Base-by-base conservation (phyloP, 2,113 vertebrate genomes). In the Sinosuthora webbiana region DNA sequence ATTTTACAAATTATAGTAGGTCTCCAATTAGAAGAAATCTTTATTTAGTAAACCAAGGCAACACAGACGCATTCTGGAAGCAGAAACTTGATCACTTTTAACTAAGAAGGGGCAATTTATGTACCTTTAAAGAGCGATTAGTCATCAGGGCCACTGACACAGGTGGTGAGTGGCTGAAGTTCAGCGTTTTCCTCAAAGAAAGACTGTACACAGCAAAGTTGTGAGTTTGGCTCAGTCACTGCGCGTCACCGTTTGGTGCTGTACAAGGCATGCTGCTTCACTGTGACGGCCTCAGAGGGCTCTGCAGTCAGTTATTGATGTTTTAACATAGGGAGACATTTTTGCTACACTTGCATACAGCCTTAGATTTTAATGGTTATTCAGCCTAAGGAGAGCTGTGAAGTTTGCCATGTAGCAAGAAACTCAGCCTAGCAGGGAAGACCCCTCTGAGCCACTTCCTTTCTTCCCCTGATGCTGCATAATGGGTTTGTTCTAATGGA, bases 191-290 rank as follows among this genome's bases (percentile, higher is more conserved):
- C 20, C 24, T 60, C 13, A 4, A 64, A 37, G 49, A 31, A 3
- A 12, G n/a, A 50, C 33, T 19, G 10, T n/a, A 15, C 9, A 5
- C 37, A 6, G 27, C 8, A 8, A 35, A 56, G 37, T 4, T 1
- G 0, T 1, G 19, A 23, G 25, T 6, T 69, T 60, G 37, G 17
- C 56, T 35, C 20, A 1, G 59, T 30, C 71, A 7, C 7, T 45
- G 39, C 21, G 55, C 0, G 0, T 55, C 31, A 33, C 4, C 12
- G 0, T 27, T 60, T 16, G 45, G 13, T 3, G 7, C n/a, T 21
- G 37, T 13, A 13, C 12, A 5, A 39, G 35, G 24, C 25, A 25
- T 37, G n/a, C 50, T 93, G 25, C 35, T 31, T 19, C 41, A n/a
- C 17, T 6, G 0, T 7, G 6, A 21, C 1, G 23, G 37, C 27